A percentile compares a stretch with the other conserved stretches of the same genome.
Conservation (phyloP, 2,797 vertebrate species). For the Dipus sagitta region DNA sequence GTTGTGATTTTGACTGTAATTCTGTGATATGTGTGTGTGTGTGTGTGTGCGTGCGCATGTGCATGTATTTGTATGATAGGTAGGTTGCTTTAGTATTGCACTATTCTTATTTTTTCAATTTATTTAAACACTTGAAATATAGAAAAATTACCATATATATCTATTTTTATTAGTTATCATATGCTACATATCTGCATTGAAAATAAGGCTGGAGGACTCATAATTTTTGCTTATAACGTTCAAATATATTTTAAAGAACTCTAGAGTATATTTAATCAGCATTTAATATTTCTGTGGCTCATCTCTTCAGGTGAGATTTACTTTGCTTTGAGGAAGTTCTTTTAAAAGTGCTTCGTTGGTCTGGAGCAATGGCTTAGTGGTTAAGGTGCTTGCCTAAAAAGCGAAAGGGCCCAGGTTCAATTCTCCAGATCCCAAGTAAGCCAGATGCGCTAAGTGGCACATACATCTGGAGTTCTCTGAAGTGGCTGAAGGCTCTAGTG, state of each 20-base stretch:
- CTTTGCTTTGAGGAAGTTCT: neutral
- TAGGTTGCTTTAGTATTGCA: neutral
- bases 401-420: too few species aligned
- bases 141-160: neutral
- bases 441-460: too few species aligned
- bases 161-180: neutral
- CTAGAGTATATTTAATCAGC: neutral
- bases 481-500: too few species aligned
- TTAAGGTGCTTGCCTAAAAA: too few species aligned
- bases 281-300: neutral
- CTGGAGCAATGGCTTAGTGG: too few species aligned
- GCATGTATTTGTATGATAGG: too few species aligned
- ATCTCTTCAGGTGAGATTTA: slow-evolving; percentile 1
- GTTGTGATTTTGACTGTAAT: neutral
- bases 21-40: neutral
- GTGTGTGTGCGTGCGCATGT: neutral
- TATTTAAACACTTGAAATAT: slow-evolving; percentile 1
- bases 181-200: neutral
- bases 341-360: too few species aligned
- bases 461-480: too few species aligned
- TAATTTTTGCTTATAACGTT: slow-evolving; percentile 29
- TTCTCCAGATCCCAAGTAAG: too few species aligned
- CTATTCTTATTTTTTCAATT: neutral
- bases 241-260: slow-evolving; percentile 30
- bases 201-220: neutral